A percentile compares a stretch with the other conserved stretches of the same genome.
Evolutionary conservation across 2,113 vertebrate genomes (phyloP).

Genomic region (Pygoscelis adeliae): DNA sequence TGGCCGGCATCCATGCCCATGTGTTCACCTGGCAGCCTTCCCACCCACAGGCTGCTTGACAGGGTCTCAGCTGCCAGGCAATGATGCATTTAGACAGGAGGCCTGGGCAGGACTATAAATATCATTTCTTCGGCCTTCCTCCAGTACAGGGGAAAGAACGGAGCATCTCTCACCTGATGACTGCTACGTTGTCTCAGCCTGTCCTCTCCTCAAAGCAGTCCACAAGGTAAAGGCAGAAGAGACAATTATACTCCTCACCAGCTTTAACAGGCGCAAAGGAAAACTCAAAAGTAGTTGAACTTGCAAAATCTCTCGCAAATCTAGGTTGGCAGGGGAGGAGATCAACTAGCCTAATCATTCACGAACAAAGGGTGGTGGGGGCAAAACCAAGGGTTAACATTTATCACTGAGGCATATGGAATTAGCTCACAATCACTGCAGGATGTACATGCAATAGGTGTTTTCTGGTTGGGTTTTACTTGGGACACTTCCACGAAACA

Average conservation of each 20-base stretch:
- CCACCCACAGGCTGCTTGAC: neutral
- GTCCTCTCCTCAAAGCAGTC: neutral
- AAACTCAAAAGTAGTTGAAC: neutral
- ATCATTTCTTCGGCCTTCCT: neutral
- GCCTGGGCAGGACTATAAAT: neutral
- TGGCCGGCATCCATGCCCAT: neutral
- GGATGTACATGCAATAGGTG: neutral
- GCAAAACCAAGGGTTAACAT: neutral
- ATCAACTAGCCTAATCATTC: neutral
- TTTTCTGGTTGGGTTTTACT: neutral
- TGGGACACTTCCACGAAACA: neutral
- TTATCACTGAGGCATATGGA: fast-evolving
- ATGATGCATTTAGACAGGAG: neutral
- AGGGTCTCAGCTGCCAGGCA: conserved; percentile 35
- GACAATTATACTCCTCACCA: neutral
- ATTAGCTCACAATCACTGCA: neutral
- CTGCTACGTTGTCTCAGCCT: neutral
- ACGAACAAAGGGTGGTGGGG: neutral
- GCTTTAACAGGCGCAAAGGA: neutral
- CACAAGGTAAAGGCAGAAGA: neutral
- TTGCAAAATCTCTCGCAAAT: neutral
- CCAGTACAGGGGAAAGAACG: neutral
- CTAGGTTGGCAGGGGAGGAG: neutral
- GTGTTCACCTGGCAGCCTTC: conserved; percentile 24
- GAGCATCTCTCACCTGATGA: neutral